These are phyloP conservation scores for Paragorgia papillata DNA, from an alignment of 92 coral and sea anemone species.

Conservation along the genomic window DNA sequence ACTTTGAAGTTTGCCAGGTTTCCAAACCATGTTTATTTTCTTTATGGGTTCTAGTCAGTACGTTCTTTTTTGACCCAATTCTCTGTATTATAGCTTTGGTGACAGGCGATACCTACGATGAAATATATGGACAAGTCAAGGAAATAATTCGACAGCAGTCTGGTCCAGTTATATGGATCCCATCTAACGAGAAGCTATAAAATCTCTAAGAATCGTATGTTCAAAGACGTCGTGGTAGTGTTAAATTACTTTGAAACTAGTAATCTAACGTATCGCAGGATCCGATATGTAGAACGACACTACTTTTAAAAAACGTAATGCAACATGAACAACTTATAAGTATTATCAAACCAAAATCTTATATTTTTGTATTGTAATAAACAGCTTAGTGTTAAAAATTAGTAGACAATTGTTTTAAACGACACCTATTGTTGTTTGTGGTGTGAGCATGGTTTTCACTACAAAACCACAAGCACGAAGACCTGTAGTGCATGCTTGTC, in stretches of 20 bases:
- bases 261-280: slow-evolving; percentile 24
- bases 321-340: not conserved
- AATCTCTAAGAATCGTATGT: not conserved
- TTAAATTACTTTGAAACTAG: not conserved
- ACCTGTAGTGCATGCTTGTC: too few relatives aligned
- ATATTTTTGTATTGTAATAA: slow-evolving; percentile 21
- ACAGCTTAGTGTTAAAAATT: not conserved
- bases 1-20: too few relatives aligned
- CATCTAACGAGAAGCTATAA: slow-evolving; percentile 92
- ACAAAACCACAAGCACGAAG: too few relatives aligned
- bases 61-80: too few relatives aligned
- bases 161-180: slow-evolving; percentile 99
- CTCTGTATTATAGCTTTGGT: too few relatives aligned
- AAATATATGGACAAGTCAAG: slow-evolving; percentile 78
- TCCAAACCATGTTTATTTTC: too few relatives aligned
- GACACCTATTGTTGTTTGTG: not conserved
- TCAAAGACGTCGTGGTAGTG: not conserved
- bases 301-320: slow-evolving; percentile 4
- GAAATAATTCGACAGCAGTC: slow-evolving; percentile 97
- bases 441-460: not conserved
- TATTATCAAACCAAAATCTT: not conserved
- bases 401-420: not conserved
- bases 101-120: slow-evolving; percentile 95
- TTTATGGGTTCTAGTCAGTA: too few relatives aligned
- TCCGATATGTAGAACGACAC: slow-evolving; percentile 11